A percentile compares a stretch with the other conserved stretches of the same genome.
Conservation (phyloP, 2,113 vertebrate species). For the western clawed frog (Xenopus tropicalis) region DNA sequence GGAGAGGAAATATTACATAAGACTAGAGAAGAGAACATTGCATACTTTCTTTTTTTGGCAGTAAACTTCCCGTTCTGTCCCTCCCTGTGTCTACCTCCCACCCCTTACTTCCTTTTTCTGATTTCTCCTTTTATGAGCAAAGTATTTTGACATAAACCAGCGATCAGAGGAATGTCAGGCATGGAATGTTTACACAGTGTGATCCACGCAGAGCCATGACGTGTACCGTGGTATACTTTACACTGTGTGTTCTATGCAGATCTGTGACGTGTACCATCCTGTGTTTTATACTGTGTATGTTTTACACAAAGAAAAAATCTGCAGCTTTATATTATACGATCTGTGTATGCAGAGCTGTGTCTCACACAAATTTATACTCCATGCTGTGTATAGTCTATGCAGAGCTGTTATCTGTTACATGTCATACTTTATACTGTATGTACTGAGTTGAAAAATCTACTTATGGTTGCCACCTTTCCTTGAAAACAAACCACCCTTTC, state of each 20-base stretch:
- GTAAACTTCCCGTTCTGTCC: neutral
- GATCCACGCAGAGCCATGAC: neutral
- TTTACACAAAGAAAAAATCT: too few relatives aligned
- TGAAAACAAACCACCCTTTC: too few relatives aligned
- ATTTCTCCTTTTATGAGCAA: conserved; percentile 42
- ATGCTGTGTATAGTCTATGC: neutral
- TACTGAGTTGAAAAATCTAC: too few relatives aligned
- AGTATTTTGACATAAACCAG: conserved; percentile 21
- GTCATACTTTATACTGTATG: too few relatives aligned
- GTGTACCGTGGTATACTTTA: neutral
- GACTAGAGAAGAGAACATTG: neutral
- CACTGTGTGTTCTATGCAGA: neutral
- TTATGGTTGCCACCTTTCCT: too few relatives aligned
- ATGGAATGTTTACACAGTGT: neutral
- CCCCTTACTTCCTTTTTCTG: conserved; percentile 27
- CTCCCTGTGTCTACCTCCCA: neutral
- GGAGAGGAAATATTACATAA: conserved; percentile 1
- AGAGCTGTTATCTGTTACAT: neutral
- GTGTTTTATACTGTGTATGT: neutral
- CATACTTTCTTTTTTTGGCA: conserved; percentile 2
- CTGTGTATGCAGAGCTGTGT: too few relatives aligned
- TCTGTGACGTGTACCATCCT: neutral
- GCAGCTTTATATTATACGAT: too few relatives aligned
- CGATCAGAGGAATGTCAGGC: neutral
- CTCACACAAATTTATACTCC: too few relatives aligned